Percentiles rank a stretch among this genome's conserved stretches.
Evolutionary conservation across 2,113 vertebrate species (phyloP).

Genomic region (Thermophis baileyi): DNA sequence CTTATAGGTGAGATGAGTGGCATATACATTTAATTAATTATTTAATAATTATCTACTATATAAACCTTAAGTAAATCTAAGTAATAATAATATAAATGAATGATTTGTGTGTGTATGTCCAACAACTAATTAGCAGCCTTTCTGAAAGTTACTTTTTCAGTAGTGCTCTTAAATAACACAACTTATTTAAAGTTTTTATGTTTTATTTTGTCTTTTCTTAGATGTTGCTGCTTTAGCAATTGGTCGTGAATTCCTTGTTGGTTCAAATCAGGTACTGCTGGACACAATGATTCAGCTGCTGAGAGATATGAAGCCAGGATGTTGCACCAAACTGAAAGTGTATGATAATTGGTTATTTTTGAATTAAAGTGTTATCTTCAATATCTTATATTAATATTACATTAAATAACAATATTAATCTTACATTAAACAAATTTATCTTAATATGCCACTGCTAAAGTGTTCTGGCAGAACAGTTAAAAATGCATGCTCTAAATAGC

Average conservation of each 20-base stretch:
- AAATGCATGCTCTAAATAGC: background rate
- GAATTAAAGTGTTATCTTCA: background rate
- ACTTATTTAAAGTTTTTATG: slow-evolving; percentile 12
- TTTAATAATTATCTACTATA: background rate
- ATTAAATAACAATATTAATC: background rate
- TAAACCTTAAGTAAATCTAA: background rate
- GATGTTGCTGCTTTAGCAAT: slow-evolving; percentile 85
- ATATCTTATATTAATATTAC: background rate
- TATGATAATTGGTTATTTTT: slow-evolving; percentile 60
- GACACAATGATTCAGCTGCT: slow-evolving; percentile 85
- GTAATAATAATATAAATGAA: background rate
- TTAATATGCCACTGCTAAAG: background rate
- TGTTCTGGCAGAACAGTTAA: background rate
- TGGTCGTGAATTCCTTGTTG: slow-evolving; percentile 90
- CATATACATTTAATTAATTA: background rate
- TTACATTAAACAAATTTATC: background rate
- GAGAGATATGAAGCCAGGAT: slow-evolving; percentile 79
- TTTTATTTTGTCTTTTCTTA: slow-evolving; percentile 58
- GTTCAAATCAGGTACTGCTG: slow-evolving; percentile 73
- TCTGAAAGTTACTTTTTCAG: background rate
- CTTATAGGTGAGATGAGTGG: background rate
- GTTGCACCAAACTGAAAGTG: slow-evolving; percentile 91
- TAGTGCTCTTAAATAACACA: background rate
- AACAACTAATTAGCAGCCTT: background rate
- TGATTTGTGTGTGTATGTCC: background rate